phyloP scores from a whole-genome alignment of 2,888 invertebrate genomes.

The Melinaea menophilus region DNA sequence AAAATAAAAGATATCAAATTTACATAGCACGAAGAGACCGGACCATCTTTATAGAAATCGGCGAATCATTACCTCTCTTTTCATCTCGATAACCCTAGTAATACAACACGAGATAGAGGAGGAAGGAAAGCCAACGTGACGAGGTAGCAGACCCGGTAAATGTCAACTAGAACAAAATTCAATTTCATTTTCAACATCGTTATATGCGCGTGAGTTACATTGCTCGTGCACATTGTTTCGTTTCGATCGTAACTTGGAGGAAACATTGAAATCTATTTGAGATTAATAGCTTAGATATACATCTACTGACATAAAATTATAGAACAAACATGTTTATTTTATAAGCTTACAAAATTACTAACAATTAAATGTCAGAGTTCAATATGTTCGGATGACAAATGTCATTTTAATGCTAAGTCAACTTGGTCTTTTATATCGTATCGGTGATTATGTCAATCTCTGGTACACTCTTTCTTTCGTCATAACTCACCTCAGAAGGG shows the following conservation, averaged over 20 bases:
- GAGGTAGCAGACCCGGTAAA: conserved; percentile 52
- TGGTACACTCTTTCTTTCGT: too few relatives aligned
- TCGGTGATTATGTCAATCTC: too few relatives aligned
- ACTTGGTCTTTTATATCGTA: too few relatives aligned
- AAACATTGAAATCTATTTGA: conserved; percentile 21
- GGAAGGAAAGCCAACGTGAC: conserved; percentile 51
- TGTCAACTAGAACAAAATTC: conserved; percentile 63
- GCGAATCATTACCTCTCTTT: conserved; percentile 52
- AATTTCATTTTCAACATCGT: conserved; percentile 63
- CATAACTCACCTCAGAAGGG: too few relatives aligned
- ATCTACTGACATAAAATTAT: conserved; percentile 14
- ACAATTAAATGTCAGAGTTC: not conserved
- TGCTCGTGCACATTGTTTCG: conserved; percentile 50
- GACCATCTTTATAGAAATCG: conserved; percentile 45
- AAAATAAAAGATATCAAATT: conserved; percentile 66
- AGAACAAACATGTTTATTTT: not conserved
- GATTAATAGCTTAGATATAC: conserved; percentile 18
- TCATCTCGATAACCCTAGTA: conserved; percentile 38
- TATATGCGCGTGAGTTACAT: conserved; percentile 59
- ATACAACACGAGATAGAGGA: conserved; percentile 41
- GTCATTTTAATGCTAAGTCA: too few relatives aligned
- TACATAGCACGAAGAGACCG: conserved; percentile 60
- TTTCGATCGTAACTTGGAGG: conserved; percentile 20
- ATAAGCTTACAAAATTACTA: not conserved
- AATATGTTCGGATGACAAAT: too few relatives aligned